phyloP scores from a whole-genome alignment of 2,797 vertebrate species.

The Sebastes matsubarae region DNA sequence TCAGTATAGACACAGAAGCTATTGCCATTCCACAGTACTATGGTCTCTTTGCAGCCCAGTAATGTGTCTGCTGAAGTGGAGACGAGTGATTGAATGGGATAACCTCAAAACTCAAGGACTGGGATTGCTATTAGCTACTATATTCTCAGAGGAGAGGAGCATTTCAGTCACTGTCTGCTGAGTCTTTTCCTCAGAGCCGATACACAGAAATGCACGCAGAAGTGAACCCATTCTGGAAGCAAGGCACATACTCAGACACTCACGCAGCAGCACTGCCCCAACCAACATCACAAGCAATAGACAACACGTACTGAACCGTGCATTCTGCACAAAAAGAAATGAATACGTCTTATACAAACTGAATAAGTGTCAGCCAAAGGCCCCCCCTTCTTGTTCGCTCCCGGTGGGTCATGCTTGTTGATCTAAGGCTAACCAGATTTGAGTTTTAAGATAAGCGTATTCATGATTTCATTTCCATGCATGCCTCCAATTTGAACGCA shows the following conservation, averaged over 20 bases:
- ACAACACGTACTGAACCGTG: constrained; percentile 37
- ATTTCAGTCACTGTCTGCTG: constrained; percentile 67
- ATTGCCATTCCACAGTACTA: constrained; percentile 13
- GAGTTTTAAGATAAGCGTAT: constrained; percentile 75
- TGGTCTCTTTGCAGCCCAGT: constrained; percentile 48
- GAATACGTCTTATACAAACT: constrained; percentile 31
- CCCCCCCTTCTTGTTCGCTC: constrained; percentile 6
- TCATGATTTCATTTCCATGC: constrained; percentile 84
- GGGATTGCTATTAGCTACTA: constrained; percentile 67
- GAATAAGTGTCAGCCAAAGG: constrained; percentile 26
- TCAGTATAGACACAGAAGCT: constrained; percentile 13
- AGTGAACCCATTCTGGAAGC: constrained; percentile 49
- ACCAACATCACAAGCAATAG: constrained; percentile 34
- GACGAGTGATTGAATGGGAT: constrained; percentile 75
- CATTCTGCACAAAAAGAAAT: constrained; percentile 38
- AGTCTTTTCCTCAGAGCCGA: constrained; percentile 60
- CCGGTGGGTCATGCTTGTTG: constrained; percentile 63
- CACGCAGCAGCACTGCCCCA: constrained; percentile 19
- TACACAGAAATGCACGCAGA: constrained; percentile 48
- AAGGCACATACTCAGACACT: constrained; percentile 43
- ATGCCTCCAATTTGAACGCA: constrained; percentile 71
- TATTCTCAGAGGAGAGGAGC: constrained; percentile 59
- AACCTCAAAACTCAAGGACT: constrained; percentile 74
- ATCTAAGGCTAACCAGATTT: constrained; percentile 63
- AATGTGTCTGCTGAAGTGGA: constrained; percentile 65